phyloP scores from a whole-genome alignment of 2,888 invertebrate species.

The Pantelozetes paolii region DNA sequence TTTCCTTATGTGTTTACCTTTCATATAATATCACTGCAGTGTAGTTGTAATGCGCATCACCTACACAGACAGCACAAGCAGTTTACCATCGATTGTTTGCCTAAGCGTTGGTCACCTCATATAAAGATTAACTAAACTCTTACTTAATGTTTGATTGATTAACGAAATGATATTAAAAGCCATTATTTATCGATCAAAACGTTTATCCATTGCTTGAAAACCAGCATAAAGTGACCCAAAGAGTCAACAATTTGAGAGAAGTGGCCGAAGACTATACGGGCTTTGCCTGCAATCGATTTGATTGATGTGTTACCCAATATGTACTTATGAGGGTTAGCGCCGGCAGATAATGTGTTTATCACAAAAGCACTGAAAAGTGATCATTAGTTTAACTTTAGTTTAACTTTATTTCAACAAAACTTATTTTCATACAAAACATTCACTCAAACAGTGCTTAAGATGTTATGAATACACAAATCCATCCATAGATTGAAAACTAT shows the following conservation, averaged over 20 bases:
- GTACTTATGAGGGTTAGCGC: conserved; percentile 34
- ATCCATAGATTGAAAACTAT: too few species aligned
- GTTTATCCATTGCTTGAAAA: not conserved
- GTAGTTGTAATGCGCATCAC: not conserved
- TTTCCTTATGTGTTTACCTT: conserved; percentile 26
- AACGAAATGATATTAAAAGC: conserved; percentile 6
- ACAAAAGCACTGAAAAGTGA: too few species aligned
- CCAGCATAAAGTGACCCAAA: conserved; percentile 7
- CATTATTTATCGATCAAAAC: conserved; percentile 1
- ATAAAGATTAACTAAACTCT: conserved; percentile 1
- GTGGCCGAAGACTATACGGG: conserved; percentile 21
- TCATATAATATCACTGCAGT: not conserved
- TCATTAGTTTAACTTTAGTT: too few species aligned
- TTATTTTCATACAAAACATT: too few species aligned
- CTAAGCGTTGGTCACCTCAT: not conserved
- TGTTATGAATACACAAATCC: too few species aligned
- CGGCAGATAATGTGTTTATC: conserved; percentile 33
- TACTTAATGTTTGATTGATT: conserved; percentile 29
- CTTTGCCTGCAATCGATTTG: conserved; percentile 7
- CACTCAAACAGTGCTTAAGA: too few species aligned
- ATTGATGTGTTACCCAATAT: conserved; percentile 35
- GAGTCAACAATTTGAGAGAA: conserved; percentile 27
- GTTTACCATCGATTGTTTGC: not conserved
- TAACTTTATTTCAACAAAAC: too few species aligned
- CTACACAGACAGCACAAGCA: not conserved